Evolutionary conservation across 2,888 invertebrate species (phyloP).

Genomic region (Osedax frankpressi): DNA sequence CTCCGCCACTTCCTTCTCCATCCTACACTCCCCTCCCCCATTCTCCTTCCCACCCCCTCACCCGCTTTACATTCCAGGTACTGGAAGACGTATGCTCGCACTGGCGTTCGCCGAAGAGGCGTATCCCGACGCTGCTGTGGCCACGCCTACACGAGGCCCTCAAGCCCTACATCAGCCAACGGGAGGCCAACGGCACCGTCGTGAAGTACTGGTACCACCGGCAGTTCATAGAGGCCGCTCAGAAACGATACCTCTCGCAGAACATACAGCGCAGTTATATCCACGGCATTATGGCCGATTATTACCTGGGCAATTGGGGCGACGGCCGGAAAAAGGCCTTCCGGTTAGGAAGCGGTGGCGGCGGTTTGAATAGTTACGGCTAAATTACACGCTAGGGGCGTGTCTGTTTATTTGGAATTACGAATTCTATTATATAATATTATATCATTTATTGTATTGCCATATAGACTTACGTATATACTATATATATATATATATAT

Average conservation of each 20-base stretch:
- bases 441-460: no score
- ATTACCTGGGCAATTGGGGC: constrained; percentile 38
- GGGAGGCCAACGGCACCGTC: constrained; percentile 25
- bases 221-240: constrained; percentile 25
- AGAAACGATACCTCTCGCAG: constrained; percentile 15
- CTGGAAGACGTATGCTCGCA: constrained; percentile 25
- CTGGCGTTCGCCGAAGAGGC: constrained; percentile 31
- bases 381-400: no score
- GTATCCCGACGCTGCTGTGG: constrained; percentile 30
- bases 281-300: constrained; percentile 36
- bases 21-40: no score
- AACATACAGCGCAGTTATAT: constrained; percentile 24
- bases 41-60: no score
- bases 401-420: no score
- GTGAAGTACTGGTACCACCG: constrained; percentile 29
- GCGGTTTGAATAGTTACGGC: no score
- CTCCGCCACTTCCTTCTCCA: no score
- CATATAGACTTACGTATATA: no score
- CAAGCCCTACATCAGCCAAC: constrained; percentile 26
- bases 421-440: no score
- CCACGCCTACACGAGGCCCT: constrained; percentile 25
- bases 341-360: no score
- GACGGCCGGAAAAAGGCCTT: constrained; percentile 35
- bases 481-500: no score
- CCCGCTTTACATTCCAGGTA: no score